phyloP scores from a whole-genome alignment of 2,888 invertebrate species.

The Eudasyphora cyanicolor region DNA sequence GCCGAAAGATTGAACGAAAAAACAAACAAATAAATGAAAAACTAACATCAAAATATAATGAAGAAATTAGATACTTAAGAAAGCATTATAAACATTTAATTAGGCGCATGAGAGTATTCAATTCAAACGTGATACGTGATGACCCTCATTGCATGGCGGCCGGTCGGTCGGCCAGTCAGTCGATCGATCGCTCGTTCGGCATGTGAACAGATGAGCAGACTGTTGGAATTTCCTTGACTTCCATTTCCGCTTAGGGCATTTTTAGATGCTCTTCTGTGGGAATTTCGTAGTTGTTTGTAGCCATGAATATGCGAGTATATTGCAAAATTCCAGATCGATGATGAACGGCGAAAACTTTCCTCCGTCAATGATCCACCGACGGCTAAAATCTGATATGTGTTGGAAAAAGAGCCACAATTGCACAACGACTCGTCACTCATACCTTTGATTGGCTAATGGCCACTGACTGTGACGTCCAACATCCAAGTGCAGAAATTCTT shows the following conservation, averaged over 20 bases:
- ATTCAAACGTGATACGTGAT: slow-evolving; percentile 52
- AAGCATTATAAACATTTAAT: slow-evolving; percentile 56
- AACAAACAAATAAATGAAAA: too few species aligned
- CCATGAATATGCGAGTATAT: neutral
- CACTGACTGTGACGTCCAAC: slow-evolving; percentile 1
- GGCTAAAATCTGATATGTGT: neutral
- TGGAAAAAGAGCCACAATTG: neutral
- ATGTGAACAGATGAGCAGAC: neutral
- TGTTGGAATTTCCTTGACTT: slow-evolving; percentile 31
- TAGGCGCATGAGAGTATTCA: slow-evolving; percentile 58
- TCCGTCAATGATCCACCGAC: neutral
- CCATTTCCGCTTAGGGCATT: slow-evolving; percentile 48
- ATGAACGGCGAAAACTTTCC: neutral
- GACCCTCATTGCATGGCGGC: slow-evolving; percentile 49
- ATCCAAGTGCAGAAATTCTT: slow-evolving; percentile 6
- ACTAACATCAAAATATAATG: slow-evolving; percentile 11
- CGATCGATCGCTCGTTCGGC: neutral
- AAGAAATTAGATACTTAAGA: slow-evolving; percentile 59
- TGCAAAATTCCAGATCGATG: neutral
- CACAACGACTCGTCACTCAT: neutral
- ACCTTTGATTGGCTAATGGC: neutral
- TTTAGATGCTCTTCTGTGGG: neutral
- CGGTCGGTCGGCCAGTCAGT: neutral
- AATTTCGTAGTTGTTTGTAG: neutral
- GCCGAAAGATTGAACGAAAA: too few species aligned